Evolutionary conservation across 2,888 invertebrate genomes (phyloP), one percentile per base, ranked within the genome.

Genomic region (Nezara viridula): DNA sequence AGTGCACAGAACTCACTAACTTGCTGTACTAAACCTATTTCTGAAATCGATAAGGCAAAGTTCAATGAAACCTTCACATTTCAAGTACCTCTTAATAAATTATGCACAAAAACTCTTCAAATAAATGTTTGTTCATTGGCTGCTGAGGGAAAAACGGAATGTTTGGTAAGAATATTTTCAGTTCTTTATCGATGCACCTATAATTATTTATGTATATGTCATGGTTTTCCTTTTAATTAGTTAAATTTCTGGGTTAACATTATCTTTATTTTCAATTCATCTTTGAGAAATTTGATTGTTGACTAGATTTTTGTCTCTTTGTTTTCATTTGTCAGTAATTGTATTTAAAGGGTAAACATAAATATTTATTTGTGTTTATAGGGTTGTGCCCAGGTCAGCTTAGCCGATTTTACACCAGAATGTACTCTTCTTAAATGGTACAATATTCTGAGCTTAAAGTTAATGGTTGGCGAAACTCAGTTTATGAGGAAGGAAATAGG

Each of bases 301-400:
- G n/a, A n/a, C 24, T 90, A 47, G 81, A 85, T 89, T 90, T 87
- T n/a, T 90, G 47, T 55, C n/a, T 44, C 44, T 44, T 44, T 44
- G 7, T n/a, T 50, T 9, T 5, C 21, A 3, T 21, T 50, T 21
- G 14, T 55, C n/a, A n/a, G 1, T 21, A n/a, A 21, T 14, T 52
- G 10, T 44, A 44, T 10, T 44, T 44, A 44, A 44, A 44, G 10
- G 44, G 7, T 44, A 49, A 12, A 21, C 81, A n/a, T 27, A 27
- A n/a, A 27, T 44, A 52, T 90, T 91, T 91, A 27, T 85, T 88
- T 86, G 47, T 52, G 91, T 91, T 93, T 92, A 12, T 93, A 98
- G 98, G 98, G 98, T 92, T 98, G 98, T 92, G 96, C 97, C 88
- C 98, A 98, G 95, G 97, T 98, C 90, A 98, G 98, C 93, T 94